Percentiles rank a stretch among this genome's conserved stretches.
Conservation (phyloP, 2,797 vertebrate genomes). For the Glyptemys insculpta region DNA sequence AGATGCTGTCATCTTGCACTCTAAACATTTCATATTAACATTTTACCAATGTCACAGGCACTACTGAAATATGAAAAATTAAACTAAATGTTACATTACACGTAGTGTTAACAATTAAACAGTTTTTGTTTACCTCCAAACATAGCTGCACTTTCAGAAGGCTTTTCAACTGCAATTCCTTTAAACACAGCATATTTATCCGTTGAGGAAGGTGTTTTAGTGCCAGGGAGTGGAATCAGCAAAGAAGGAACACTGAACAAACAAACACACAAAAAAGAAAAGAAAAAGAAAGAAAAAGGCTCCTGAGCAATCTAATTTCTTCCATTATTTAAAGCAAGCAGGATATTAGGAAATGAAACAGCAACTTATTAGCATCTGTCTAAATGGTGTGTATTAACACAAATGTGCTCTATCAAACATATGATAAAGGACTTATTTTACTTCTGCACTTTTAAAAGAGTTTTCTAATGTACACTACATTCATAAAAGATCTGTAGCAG, state of each 20-base stretch:
- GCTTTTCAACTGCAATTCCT: slow-evolving; percentile 90
- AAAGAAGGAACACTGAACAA: slow-evolving; percentile 86
- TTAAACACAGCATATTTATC: slow-evolving; percentile 98
- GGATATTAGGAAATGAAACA: background rate
- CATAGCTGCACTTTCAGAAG: slow-evolving; percentile 84
- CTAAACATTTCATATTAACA: background rate
- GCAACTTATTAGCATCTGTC: background rate
- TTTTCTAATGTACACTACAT: background rate
- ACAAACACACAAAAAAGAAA: slow-evolving; percentile 57
- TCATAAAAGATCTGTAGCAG: background rate
- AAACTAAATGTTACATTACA: background rate
- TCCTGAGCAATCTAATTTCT: background rate
- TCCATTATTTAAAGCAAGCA: background rate
- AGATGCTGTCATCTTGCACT: background rate
- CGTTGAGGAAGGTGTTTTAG: slow-evolving; percentile 80
- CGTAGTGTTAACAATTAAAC: background rate
- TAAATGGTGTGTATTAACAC: background rate
- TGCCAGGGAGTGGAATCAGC: slow-evolving; percentile 93
- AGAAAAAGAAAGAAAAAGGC: slow-evolving; percentile 42
- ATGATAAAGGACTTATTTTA: background rate
- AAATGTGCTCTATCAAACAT: background rate
- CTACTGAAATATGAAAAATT: background rate
- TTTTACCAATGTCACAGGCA: background rate
- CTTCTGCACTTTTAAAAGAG: background rate
- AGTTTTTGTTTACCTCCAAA: slow-evolving; percentile 87